Evolutionary conservation across 2,797 vertebrate genomes (phyloP), one percentile per base, ranked within the genome.

Genomic region (Gymnocypris eckloni): DNA sequence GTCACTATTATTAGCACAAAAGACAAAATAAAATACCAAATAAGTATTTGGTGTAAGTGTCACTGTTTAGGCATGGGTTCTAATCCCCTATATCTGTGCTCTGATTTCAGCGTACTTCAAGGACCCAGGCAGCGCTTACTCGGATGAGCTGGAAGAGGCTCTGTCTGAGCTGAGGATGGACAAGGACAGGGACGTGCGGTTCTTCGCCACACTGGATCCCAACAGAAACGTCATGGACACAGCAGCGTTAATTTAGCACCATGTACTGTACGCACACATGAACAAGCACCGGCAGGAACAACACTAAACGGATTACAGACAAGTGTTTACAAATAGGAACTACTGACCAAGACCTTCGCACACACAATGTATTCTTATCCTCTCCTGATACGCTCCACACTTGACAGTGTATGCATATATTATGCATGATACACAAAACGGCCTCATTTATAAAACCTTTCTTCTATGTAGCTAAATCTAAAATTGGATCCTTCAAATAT

Each of bases 171-270:
- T 98, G 90, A 96, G 97, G 54, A 96, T 96, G 0, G 97, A 99
- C 92, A 94, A 93, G 90, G 96, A 98, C 93, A 95, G 96, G 82
- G 97, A 97, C 10, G 96, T 98, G 80, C 95, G 96, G 39, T 97
- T 97, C 93, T 98, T 97, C 25, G 96, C 97, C 89, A 96, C 95
- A 86, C 90, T 96, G 79, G 96, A 97, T 89, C 95, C 97, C 79
- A 95, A 93, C 91, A 94, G 92, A 90, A 89, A 88, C 89, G 69
- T 95, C 86, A 92, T 94, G 87, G 94, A 95, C 88, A 96, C 95
- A 0, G 91, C 94, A 72, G 93, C 95, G 52, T 86, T 96, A 83
- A 96, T 96, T 73, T 95, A 94, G 89, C 83, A 87, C 72, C 84
- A 8, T 54, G 77, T 41, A 52, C 73, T 1, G 2, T 37, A 59